Percentiles rank a stretch among this genome's conserved stretches.
phyloP scores from a whole-genome alignment of 2,888 invertebrate species.

The Cataglyphis altisquamis region DNA sequence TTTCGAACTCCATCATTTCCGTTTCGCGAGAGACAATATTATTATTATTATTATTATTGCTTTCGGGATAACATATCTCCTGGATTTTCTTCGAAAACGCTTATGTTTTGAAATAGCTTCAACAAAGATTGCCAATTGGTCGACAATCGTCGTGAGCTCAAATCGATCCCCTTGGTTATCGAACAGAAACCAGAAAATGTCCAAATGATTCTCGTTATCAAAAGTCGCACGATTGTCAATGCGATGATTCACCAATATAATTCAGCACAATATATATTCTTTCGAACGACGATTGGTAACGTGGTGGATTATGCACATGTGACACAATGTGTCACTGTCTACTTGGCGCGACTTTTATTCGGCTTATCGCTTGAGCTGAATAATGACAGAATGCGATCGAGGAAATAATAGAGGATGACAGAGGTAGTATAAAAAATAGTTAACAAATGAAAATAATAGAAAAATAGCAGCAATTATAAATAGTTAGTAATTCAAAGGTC shows the following conservation, averaged over 20 bases:
- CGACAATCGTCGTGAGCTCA: slow-evolving; percentile 69
- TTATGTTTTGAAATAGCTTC: slow-evolving; percentile 48
- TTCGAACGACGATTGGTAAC: background rate
- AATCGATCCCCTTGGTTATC: slow-evolving; percentile 4
- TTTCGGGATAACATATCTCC: background rate
- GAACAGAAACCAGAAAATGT: slow-evolving; percentile 9
- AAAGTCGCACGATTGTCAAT: background rate
- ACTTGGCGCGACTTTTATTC: background rate
- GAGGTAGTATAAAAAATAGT: background rate
- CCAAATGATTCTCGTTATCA: slow-evolving; percentile 3
- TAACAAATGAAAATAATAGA: background rate
- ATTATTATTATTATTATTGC: slow-evolving; percentile 8
- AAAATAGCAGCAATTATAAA: background rate
- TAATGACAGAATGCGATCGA: background rate
- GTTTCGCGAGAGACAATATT: background rate
- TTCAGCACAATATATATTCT: background rate
- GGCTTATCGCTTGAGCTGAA: background rate
- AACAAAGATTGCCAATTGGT: slow-evolving; percentile 58
- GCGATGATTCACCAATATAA: background rate
- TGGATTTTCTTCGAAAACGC: background rate
- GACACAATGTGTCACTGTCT: no score
- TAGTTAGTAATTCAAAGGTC: background rate
- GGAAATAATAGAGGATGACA: background rate
- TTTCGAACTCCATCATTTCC: slow-evolving; percentile 80
- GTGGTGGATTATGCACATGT: background rate